These are phyloP conservation scores for Anoplopoma fimbria DNA, from an alignment of 2,113 vertebrate genomes.

Conservation along the genomic window DNA sequence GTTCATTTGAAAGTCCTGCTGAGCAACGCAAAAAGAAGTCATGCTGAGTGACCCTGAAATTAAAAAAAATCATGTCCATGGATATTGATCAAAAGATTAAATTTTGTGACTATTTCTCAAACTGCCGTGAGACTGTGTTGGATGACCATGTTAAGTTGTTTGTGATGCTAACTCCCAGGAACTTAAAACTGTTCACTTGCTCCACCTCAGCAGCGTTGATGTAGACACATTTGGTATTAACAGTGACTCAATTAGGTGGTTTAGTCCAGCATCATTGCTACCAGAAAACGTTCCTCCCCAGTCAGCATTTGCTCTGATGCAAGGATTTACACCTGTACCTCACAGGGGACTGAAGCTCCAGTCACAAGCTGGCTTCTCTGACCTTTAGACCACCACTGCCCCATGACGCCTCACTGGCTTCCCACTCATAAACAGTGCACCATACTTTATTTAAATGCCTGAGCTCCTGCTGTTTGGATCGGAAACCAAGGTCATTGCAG, in stretches of 20 bases:
- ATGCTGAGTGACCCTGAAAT: no score
- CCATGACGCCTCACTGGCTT: conserved; percentile 8
- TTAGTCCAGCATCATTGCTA: background rate
- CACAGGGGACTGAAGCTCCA: background rate
- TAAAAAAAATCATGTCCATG: no score
- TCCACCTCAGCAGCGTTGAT: background rate
- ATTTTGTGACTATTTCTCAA: background rate
- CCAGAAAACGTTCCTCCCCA: background rate
- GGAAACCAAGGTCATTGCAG: background rate
- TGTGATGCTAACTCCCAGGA: background rate
- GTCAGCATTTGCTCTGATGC: background rate
- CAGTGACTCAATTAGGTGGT: background rate
- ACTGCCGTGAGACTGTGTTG: background rate
- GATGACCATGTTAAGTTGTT: background rate
- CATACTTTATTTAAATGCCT: background rate
- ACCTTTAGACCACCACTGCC: background rate
- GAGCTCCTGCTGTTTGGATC: background rate
- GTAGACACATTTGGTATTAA: background rate
- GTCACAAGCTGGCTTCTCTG: background rate
- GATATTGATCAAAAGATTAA: no score
- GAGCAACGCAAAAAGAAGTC: no score
- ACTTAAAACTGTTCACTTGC: no score
- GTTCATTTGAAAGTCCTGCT: no score
- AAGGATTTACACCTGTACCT: background rate
- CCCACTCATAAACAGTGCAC: background rate